Evolutionary conservation across 2,888 invertebrate genomes (phyloP).

Genomic region (Laspeyria flexula): DNA sequence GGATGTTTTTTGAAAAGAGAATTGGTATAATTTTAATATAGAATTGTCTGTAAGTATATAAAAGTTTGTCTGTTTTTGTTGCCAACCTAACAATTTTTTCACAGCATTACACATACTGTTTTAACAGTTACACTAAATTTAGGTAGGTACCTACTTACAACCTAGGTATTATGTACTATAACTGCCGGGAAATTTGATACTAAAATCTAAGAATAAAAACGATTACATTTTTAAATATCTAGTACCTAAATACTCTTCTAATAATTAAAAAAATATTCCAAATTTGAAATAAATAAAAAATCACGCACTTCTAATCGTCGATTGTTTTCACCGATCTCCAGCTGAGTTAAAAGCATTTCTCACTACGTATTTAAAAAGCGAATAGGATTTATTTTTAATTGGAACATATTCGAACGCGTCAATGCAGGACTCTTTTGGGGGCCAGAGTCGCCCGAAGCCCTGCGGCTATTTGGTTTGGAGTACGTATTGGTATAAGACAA

Average conservation of each 20-base stretch:
- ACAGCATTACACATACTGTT: too few relatives aligned
- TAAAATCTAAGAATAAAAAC: too few relatives aligned
- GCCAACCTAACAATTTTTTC: not conserved
- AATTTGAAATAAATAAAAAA: constrained; percentile 1
- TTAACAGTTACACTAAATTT: too few relatives aligned
- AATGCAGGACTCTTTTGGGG: constrained; percentile 60
- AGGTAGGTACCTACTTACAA: too few relatives aligned
- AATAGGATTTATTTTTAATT: constrained; percentile 73
- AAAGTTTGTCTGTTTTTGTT: not conserved
- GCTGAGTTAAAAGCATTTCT: constrained; percentile 58
- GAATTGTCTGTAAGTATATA: not conserved
- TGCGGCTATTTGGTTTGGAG: constrained; percentile 77
- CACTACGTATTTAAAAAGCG: constrained; percentile 54
- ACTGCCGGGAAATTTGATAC: too few relatives aligned
- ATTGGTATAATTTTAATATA: not conserved
- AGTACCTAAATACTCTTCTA: too few relatives aligned
- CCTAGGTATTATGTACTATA: too few relatives aligned
- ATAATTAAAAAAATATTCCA: not conserved
- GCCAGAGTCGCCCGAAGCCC: constrained; percentile 57
- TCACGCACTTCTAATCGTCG: constrained; percentile 14
- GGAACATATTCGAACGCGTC: constrained; percentile 79
- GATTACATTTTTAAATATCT: too few relatives aligned
- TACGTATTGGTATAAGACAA: constrained; percentile 78
- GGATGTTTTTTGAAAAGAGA: not conserved
- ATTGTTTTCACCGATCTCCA: constrained; percentile 42